phyloP scores from a whole-genome alignment of 2,113 vertebrate genomes.

The Dendrocopos noguchii region DNA sequence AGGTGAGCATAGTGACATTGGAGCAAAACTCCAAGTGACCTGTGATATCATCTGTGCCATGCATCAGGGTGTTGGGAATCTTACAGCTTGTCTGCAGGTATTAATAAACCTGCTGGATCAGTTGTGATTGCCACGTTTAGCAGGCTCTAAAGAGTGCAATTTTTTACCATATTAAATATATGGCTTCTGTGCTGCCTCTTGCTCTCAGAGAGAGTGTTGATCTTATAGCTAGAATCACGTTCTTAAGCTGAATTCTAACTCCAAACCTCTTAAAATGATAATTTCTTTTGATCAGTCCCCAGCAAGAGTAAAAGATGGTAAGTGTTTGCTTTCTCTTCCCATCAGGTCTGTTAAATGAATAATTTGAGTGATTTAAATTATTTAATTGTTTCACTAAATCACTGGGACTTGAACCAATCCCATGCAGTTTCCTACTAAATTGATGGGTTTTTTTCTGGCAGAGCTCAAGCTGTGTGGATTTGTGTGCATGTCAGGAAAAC shows the following conservation, averaged over 20 bases:
- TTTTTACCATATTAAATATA: not conserved
- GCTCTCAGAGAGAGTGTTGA: not conserved
- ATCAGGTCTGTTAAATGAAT: not conserved
- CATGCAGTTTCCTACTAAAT: not conserved
- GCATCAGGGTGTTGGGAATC: not conserved
- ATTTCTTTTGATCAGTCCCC: not conserved
- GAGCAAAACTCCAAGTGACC: not conserved
- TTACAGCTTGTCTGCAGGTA: not conserved
- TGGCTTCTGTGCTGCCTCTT: not conserved
- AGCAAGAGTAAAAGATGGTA: not conserved
- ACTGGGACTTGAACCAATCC: not conserved
- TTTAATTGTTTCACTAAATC: not conserved
- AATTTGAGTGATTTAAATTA: not conserved
- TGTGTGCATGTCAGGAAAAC: not conserved
- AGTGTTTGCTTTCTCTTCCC: not conserved
- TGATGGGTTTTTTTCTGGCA: not conserved
- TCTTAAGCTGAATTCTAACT: not conserved
- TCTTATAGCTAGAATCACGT: not conserved
- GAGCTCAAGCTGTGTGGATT: not conserved
- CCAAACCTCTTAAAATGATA: not conserved
- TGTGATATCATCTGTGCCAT: accelerated
- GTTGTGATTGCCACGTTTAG: not conserved
- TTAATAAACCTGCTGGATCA: not conserved
- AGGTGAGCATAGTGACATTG: not conserved
- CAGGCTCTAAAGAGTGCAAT: not conserved